Evolutionary conservation across 2,113 vertebrate genomes (phyloP), one percentile per base, ranked within the genome.

Genomic region (Illadopsis cleaveri): DNA sequence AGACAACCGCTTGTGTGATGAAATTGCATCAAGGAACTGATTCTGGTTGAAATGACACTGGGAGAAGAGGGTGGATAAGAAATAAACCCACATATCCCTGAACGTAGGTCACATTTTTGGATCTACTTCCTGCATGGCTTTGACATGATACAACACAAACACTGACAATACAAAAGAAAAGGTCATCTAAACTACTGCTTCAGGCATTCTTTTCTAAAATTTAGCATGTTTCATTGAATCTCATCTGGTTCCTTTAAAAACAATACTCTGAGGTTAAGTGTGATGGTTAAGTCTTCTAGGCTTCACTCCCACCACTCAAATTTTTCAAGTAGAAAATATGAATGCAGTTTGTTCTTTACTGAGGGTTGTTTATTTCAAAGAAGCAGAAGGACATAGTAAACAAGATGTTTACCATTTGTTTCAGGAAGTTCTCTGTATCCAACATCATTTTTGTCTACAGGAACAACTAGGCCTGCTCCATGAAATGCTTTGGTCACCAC

Each of bases 391-490:
- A 37, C 15, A 28, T 1, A 53, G 7, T 19, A 69, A 77, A 56
- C 7, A 40, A 81, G 28, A 13, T 37, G 45, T 22, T 94, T 98
- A 99, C 99, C 99, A 65, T 99, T 98, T 47, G 99, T 99, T 97
- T 99, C 99, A 33, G 99, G 99, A 70, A 99, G 98, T 94, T 99
- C 99, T 98, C 99, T 98, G 96, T 99, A 99, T 64, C 99, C 99
- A 19, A 99, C 99, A 90, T 99, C 98, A 80, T 99, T 99, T 97
- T 99, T 99, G 97, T 99, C 99, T 22, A 99, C 98, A 54, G 99
- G 99, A 82, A 99, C 99, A 44, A 99, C 98, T 31, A 99, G 97
- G 48, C 99, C 99, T 38, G 98, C 99, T 69, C 99, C 97, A 38
- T 99, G 99, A 97, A 99, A 99, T 3, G 99, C 99, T 98, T 99